Evolutionary conservation across 2,797 vertebrate species (phyloP).

Genomic region (Sebastes matsubarae): DNA sequence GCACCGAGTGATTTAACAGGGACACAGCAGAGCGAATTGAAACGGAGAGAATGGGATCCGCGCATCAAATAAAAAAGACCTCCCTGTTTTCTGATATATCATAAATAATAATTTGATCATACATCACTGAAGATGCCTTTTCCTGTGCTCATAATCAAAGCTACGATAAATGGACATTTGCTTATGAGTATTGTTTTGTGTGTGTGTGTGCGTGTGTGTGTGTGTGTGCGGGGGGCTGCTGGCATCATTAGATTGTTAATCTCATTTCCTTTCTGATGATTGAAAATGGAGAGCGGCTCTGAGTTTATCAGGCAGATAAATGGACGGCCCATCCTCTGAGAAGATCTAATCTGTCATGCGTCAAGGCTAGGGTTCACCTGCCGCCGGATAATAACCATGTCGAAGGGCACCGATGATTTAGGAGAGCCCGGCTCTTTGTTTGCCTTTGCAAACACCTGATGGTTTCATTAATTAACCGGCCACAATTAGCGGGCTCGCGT

Average conservation of each 20-base stretch:
- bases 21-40: slow-evolving; percentile 44
- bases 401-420: slow-evolving; percentile 80
- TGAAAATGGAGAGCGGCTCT: slow-evolving; percentile 79
- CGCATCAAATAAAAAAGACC: slow-evolving; percentile 36
- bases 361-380: slow-evolving; percentile 79
- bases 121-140: slow-evolving; percentile 47
- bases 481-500: slow-evolving; percentile 76
- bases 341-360: slow-evolving; percentile 86
- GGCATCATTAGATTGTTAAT: slow-evolving; percentile 83
- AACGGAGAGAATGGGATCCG: slow-evolving; percentile 38
- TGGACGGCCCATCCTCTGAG: slow-evolving; percentile 78
- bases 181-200: slow-evolving; percentile 50
- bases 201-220: slow-evolving; percentile 1
- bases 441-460: slow-evolving; percentile 83
- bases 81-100: slow-evolving; percentile 57
- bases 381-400: slow-evolving; percentile 80
- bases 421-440: slow-evolving; percentile 76
- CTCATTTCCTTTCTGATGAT: slow-evolving; percentile 84
- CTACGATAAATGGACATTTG: slow-evolving; percentile 50
- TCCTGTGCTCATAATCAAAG: slow-evolving; percentile 54
- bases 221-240: slow-evolving; percentile 6
- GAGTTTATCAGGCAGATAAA: slow-evolving; percentile 87
- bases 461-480: slow-evolving; percentile 81
- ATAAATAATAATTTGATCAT: slow-evolving; percentile 63
- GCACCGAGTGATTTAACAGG: slow-evolving; percentile 68